Conservation (phyloP, 2,113 vertebrate species). For the Kobus ellipsiprymnus region DNA sequence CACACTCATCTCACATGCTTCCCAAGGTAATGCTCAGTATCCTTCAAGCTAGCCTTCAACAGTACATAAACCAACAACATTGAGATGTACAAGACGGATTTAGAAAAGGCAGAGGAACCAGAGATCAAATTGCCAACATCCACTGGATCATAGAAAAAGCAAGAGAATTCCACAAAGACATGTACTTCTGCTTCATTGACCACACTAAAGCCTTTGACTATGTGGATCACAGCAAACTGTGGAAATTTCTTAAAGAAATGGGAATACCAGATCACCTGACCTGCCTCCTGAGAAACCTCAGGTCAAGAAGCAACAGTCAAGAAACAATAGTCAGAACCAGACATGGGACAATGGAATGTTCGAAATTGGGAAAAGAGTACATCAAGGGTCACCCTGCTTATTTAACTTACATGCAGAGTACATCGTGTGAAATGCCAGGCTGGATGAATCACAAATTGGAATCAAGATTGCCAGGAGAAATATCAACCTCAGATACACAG, state of each 20-base stretch:
- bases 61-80: background rate
- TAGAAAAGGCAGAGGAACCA: background rate
- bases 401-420: background rate
- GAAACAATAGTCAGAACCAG: background rate
- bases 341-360: background rate
- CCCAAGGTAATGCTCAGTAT: background rate
- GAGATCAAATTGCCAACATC: background rate
- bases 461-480: background rate
- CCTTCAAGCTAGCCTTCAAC: background rate
- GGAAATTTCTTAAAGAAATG: background rate
- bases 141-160: background rate
- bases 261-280: background rate
- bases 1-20: background rate
- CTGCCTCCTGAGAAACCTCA: background rate
- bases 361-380: background rate
- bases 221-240: background rate
- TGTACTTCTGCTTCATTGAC: background rate
- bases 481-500: background rate
- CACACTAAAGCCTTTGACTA: background rate
- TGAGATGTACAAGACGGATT: background rate
- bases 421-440: background rate
- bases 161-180: background rate
- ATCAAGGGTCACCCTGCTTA: background rate
- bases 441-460: background rate
- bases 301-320: background rate